Evolutionary conservation across 2,797 vertebrate genomes (phyloP), one percentile per base, ranked within the genome.

Genomic region (Sciaenops ocellatus): DNA sequence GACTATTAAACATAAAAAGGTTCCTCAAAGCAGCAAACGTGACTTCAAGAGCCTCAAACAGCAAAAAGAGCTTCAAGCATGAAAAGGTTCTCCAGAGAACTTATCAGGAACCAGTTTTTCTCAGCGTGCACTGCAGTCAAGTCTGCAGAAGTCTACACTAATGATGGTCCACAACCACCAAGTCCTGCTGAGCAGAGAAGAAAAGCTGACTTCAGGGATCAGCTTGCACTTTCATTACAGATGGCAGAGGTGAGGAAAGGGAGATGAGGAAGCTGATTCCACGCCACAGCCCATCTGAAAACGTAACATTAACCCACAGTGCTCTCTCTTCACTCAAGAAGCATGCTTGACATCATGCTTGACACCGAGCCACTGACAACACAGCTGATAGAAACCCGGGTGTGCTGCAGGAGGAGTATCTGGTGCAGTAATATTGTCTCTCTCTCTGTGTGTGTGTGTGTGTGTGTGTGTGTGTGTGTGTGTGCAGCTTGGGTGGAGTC

Each of bases 141-240:
- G 41, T 15, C 3, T 4, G 6, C 1, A 2, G 16, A 22, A 8
- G 73, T 10, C 26, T 38, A 3, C 13, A 69, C 17, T 3, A 0
- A 8, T 10, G 2, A 20, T 24, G n/a, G 4, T 8, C 24, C 8
- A 17, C 42, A 50, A 1, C 15, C 54, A 47, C 47, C 3, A 7
- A 3, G 9, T 41, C 44, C 65, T 20, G 66, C 74, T 26, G 62
- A 82, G 63, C 1, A 67, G 51, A 42, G 1, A 12, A 52, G 61
- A 42, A 63, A 52, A 66, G 55, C 64, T 63, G 63, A 59, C 67
- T 65, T 41, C 18, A 60, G 69, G 62, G 84, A 85, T 90, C 84
- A 68, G 83, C 44, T 89, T 83, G 74, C 86, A 89, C 84, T 87
- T 89, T 84, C 82, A 69, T 84, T 79, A 63, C 90, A 85, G 90